Evolutionary conservation across 2,888 invertebrate species (phyloP).

Genomic region (Prenolepis imparis): DNA sequence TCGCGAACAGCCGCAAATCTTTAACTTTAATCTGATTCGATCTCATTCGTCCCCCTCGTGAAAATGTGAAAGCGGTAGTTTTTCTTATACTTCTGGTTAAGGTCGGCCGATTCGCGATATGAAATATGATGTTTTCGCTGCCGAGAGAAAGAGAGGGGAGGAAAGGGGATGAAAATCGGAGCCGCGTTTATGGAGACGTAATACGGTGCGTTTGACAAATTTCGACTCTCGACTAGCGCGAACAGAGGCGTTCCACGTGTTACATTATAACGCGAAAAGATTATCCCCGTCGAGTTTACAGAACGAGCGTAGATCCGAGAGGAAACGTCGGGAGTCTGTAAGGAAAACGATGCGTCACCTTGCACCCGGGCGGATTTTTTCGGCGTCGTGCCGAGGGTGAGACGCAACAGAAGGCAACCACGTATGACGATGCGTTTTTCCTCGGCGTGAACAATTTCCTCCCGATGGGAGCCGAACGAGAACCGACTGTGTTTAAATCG

Average conservation of each 20-base stretch:
- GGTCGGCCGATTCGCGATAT: neutral
- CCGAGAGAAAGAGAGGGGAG: neutral
- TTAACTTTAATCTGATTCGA: slow-evolving; percentile 30
- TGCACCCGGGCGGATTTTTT: slow-evolving; percentile 74
- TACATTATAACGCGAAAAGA: slow-evolving; percentile 50
- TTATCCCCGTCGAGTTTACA: slow-evolving; percentile 53
- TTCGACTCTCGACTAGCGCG: slow-evolving; percentile 71
- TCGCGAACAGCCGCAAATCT: neutral
- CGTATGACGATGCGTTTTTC: slow-evolving; percentile 82
- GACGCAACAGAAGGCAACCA: slow-evolving; percentile 81
- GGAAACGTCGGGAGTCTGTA: slow-evolving; percentile 57
- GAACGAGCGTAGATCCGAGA: slow-evolving; percentile 22
- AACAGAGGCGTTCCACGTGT: slow-evolving; percentile 64
- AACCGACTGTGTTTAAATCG: slow-evolving; percentile 54
- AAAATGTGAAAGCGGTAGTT: neutral
- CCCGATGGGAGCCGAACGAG: slow-evolving; percentile 34
- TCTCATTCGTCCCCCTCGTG: neutral
- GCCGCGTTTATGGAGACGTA: slow-evolving; percentile 79
- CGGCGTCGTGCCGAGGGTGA: slow-evolving; percentile 38
- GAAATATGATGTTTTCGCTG: slow-evolving; percentile 24
- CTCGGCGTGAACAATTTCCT: slow-evolving; percentile 22
- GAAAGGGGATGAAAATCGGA: slow-evolving; percentile 40
- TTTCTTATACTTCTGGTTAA: neutral
- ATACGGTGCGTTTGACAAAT: slow-evolving; percentile 82
- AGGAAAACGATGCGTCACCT: slow-evolving; percentile 84